phyloP scores from a whole-genome alignment of 2,113 vertebrate species.

The Crocuta crocuta region DNA sequence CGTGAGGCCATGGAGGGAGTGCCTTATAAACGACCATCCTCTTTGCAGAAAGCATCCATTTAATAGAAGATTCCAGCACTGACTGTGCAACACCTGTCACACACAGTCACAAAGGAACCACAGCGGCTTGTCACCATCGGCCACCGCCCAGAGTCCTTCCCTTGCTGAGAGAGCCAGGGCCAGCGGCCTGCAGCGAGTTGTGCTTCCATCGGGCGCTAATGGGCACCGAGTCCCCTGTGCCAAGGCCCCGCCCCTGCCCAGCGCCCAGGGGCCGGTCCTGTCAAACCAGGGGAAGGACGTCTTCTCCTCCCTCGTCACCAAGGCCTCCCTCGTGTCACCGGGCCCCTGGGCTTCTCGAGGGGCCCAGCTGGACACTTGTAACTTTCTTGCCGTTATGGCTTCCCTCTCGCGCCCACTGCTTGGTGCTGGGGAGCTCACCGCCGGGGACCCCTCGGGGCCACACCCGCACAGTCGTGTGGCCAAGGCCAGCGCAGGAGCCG shows the following conservation, averaged over 20 bases:
- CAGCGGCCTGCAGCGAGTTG: neutral
- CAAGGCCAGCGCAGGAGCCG: neutral
- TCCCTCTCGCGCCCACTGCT: neutral
- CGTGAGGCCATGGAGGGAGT: rapidly evolving
- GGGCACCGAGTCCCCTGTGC: rapidly evolving
- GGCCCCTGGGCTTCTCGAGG: neutral
- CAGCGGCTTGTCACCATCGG: rapidly evolving
- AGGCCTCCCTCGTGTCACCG: rapidly evolving
- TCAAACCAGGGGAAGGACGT: neutral
- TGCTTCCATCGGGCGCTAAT: neutral
- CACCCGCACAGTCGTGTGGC: neutral
- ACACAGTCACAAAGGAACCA: neutral
- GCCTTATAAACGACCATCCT: rapidly evolving
- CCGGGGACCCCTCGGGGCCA: neutral
- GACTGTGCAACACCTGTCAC: neutral
- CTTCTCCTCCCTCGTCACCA: rapidly evolving
- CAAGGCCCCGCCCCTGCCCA: rapidly evolving
- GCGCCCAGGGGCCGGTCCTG: neutral
- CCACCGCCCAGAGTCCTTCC: neutral
- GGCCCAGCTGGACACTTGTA: neutral
- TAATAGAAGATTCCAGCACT: conserved; percentile 11
- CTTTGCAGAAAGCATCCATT: neutral
- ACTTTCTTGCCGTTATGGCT: neutral
- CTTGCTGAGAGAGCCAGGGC: neutral
- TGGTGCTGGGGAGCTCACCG: rapidly evolving